Evolutionary conservation across 2,113 vertebrate species (phyloP).

Genomic region (Halcyon malimbica): DNA sequence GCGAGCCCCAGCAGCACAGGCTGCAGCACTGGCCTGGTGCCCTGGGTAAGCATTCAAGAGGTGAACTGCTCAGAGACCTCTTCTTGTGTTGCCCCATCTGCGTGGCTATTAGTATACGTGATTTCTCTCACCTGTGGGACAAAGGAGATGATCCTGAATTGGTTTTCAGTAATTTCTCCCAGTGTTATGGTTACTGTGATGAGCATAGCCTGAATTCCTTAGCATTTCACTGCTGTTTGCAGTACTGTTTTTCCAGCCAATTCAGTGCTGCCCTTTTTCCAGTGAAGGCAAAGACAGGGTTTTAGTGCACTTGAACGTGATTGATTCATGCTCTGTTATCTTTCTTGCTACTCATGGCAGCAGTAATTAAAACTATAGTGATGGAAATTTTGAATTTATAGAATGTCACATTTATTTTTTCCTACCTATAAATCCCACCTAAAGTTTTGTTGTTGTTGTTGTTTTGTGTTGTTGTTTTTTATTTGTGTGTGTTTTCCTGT

Average conservation of each 20-base stretch:
- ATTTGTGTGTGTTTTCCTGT: too few relatives aligned
- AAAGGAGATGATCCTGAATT: not conserved
- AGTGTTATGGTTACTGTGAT: not conserved
- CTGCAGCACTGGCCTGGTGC: not conserved
- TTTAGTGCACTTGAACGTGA: not conserved
- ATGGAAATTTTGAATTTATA: not conserved
- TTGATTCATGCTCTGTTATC: not conserved
- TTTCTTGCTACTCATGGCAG: not conserved
- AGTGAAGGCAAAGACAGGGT: not conserved
- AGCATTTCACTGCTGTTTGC: not conserved
- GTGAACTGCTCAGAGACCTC: not conserved
- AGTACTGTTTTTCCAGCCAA: not conserved
- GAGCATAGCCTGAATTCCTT: not conserved
- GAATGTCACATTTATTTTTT: not conserved
- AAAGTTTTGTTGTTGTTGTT: not conserved
- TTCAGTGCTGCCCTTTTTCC: not conserved
- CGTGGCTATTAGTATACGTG: not conserved
- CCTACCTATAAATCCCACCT: not conserved
- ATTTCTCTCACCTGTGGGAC: not conserved
- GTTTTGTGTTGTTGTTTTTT: not conserved
- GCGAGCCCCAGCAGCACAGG: rapidly evolving
- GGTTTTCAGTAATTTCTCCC: not conserved
- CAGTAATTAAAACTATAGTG: not conserved
- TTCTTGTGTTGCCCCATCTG: not conserved
- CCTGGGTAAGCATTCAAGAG: not conserved